Evolutionary conservation across 2,888 invertebrate genomes (phyloP).

Genomic region (Mycogona germanica): DNA sequence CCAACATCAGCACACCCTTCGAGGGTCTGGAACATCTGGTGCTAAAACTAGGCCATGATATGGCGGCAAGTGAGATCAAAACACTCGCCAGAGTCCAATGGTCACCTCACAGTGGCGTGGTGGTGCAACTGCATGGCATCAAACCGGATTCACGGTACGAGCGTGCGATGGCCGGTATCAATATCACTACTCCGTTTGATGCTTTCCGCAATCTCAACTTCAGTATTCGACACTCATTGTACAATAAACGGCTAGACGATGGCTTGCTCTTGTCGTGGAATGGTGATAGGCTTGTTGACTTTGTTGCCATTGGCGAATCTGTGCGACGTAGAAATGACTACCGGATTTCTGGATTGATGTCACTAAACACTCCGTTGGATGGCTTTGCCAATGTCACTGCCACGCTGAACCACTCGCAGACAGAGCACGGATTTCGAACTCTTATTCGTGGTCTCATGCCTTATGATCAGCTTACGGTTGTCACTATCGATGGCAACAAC

Average conservation of each 20-base stretch:
- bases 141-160: slow-evolving; percentile 4
- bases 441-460: neutral
- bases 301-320: neutral
- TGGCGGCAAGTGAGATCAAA: slow-evolving; percentile 10
- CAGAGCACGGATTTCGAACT: neutral
- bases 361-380: slow-evolving; percentile 8
- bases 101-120: neutral
- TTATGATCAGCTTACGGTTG: neutral
- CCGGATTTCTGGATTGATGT: neutral
- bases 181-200: slow-evolving; percentile 5
- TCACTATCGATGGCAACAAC: neutral
- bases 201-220: neutral
- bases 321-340: neutral
- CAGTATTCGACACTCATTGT: neutral
- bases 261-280: slow-evolving; percentile 1
- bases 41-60: neutral
- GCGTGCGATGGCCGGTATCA: neutral
- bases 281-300: neutral
- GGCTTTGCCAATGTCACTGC: slow-evolving; percentile 3
- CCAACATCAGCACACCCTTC: slow-evolving; percentile 8
- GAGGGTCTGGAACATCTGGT: neutral
- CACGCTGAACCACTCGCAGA: neutral
- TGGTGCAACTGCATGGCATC: neutral
- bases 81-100: slow-evolving; percentile 1
- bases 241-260: neutral